Conservation (phyloP, 2,888 invertebrate species). For the Scrobipalpa costella region DNA sequence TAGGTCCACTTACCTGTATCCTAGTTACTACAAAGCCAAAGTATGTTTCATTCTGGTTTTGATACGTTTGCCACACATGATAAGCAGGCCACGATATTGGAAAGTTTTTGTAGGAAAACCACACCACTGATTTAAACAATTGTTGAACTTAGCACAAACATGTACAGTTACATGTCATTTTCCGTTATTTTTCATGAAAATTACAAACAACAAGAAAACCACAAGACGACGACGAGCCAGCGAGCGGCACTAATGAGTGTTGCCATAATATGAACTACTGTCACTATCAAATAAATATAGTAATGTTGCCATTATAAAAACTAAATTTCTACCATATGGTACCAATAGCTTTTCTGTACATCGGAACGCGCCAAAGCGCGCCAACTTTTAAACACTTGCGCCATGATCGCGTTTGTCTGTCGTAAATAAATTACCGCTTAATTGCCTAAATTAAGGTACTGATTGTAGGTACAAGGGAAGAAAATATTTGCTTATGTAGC, state of each 20-base stretch:
- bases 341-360: neutral
- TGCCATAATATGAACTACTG: slow-evolving; percentile 14
- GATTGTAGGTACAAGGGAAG: too few species aligned
- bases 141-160: slow-evolving; percentile 44
- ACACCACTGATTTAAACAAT: slow-evolving; percentile 34
- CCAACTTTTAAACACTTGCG: neutral
- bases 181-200: slow-evolving; percentile 73
- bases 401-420: too few species aligned
- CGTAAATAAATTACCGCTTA: too few species aligned
- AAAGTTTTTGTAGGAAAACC: slow-evolving; percentile 21
- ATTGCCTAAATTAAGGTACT: too few species aligned
- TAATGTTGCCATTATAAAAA: slow-evolving; percentile 15
- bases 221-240: slow-evolving; percentile 59
- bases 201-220: slow-evolving; percentile 63
- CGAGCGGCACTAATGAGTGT: slow-evolving; percentile 37
- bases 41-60: slow-evolving; percentile 76
- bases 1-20: slow-evolving; percentile 66
- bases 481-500: too few species aligned
- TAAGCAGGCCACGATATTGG: slow-evolving; percentile 41
- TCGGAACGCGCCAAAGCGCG: slow-evolving; percentile 6
- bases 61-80: slow-evolving; percentile 72
- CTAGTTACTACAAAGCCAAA: slow-evolving; percentile 63
- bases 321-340: neutral
- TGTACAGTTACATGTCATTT: slow-evolving; percentile 66
- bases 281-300: slow-evolving; percentile 5